Evolutionary conservation across 35 echinoderm and acorn worm genomes (phyloP), one percentile per base, ranked within the genome.

Genomic region (Diadema setosum): DNA sequence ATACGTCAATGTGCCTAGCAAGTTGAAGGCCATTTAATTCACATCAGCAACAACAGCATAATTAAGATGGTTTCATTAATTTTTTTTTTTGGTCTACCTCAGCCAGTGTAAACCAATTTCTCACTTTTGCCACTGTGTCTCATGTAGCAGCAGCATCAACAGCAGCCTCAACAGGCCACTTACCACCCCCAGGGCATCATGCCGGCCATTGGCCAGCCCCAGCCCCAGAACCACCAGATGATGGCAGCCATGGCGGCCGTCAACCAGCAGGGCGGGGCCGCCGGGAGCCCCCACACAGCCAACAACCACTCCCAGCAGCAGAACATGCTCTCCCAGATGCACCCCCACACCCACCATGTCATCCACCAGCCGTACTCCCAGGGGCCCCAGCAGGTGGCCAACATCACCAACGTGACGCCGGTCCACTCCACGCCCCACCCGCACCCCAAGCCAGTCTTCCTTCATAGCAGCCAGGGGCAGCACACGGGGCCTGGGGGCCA

Each of bases 321-420:
- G 18, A 80, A 55, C n/a, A 65, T 75, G 58, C 21, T 64, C 35
- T 80, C 82, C 27, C 61, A 75, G 15, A 73, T 87, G 64, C 39
- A 31, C 12, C 36, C 25, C 2, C 40, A 46, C 42, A 39, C 25
- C 5, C 85, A 86, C 33, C 76, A 48, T 16, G 43, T 81, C 36
- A 0, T 42, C 73, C 40, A 78, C 73, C 73, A 44, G 73, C 48
- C 48, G 48, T 39, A 39, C 73, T 14, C 87, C 46, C 27, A 69
- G 31, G n/a, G 69, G 24, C 41, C 65, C 29, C 56, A 63, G n/a
- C 44, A 42, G 39, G 86, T 70, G 37, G 30, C 86, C 23, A 90
- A 90, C 55, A 90, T 90, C 46, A 90, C 87, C 87, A 90, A 25
- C 39, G 87, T 90, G 78, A 90, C 87, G 32, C 87, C 56, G 21